Base-by-base conservation (phyloP, 2,888 invertebrate species). In the Eristalis intricaria region DNA sequence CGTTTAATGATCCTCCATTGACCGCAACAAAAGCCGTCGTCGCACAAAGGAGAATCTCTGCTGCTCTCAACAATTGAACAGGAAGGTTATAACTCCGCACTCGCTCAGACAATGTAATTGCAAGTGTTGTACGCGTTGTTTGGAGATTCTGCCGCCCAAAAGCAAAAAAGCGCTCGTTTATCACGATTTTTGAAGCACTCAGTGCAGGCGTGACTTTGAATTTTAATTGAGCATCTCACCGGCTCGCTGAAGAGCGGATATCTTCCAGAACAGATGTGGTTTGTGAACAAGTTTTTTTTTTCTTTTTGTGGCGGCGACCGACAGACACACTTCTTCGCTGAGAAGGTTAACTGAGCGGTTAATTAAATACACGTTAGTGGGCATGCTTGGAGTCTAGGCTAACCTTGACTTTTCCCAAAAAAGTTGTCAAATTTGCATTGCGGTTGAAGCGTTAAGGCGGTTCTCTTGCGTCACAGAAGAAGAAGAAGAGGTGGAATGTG, bases 151-250 rank as follows among this genome's bases (percentile, higher is more conserved):
- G 58, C 13, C 38, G n/a, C 32, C 32, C 8, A 32, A 32, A n/a
- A n/a, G n/a, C 1, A 10, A 32, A 75, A 68, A 75, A 79, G 56
- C 74, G 35, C 40, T 71, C 43, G 75, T 66, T 63, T 56, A 68
- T 76, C 64, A 76, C 76, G 73, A 71, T 80, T 79, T 35, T 75
- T 35, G 22, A 15, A 40, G 40, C 66, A 43, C 50, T 50, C 43
- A 69, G 50, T 65, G 63, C 66, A 40, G 74, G 79, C 56, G 23
- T 43, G 73, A 64, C 71, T 80, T 68, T 79, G 87, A 79, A 80
- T 88, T 29, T 84, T 19, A 84, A 88, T 74, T 70, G 60, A 23
- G 70, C 70, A 69, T 79, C 58, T 32, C 43, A 43, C n/a, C 15
- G n/a, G 68, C 70, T 15, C 7, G 4, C 43, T 50, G 50, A 50